Base-by-base conservation (phyloP, 2,113 vertebrate species). In the Electrona antarctica region DNA sequence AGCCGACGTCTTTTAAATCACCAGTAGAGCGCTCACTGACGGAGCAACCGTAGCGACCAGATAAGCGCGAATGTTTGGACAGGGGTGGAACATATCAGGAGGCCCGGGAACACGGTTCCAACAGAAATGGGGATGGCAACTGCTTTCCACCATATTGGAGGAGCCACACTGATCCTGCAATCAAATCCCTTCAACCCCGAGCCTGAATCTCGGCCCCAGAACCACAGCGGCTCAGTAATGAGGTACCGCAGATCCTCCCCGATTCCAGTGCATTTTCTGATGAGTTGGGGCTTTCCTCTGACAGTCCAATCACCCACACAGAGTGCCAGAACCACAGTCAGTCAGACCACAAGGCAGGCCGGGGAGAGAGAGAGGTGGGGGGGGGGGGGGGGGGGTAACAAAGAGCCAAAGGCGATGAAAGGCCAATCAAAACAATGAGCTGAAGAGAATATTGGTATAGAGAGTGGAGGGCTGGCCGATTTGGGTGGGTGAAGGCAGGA, bases 251-350 rank as follows among this genome's bases (percentile, higher is more conserved):
- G 67, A 13, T 52, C 69, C 67, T 75, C 13, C 78, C 67, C 72
- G 57, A 72, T 70, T 41, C 58, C 77, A 48, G 76, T 66, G 67
- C 74, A 65, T 67, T 84, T 85, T 41, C 70, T 81, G 85, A 89
- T 85, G 88, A 86, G 82, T 67, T 77, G 69, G 68, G 71, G 69
- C 77, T 83, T 87, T 84, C 73, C 33, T 60, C 77, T 71, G 71
- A 83, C 71, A 73, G 78, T 76, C 79, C 85, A 88, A 90, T 89
- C 87, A 86, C 69, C 79, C 67, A 7, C 76, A 83, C 61, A 49
- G 68, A 82, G 76, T 70, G 78, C 88, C 87, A 90, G 79, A 41
- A 81, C 87, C 83, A 76, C 79, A 85, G 59, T 48, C 14, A 68
- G 47, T 48, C 14, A 68, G 47, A 79, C 86, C 85, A 78, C 72